These are phyloP conservation scores for Vanessa cardui DNA, from an alignment of 2,888 invertebrate species.

Conservation along the genomic window DNA sequence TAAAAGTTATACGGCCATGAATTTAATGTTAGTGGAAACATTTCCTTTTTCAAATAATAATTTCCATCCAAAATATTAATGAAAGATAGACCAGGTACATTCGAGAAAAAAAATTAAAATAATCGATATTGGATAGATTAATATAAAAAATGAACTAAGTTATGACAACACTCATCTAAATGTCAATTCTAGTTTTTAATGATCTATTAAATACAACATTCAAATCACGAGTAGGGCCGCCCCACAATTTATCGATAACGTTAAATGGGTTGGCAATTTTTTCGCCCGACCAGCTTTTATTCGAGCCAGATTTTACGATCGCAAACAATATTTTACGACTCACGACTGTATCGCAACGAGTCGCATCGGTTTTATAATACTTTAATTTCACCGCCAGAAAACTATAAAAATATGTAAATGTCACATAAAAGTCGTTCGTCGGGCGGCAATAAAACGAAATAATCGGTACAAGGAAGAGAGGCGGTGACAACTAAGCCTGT, in stretches of 20 bases:
- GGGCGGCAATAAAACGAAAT: conserved; percentile 65
- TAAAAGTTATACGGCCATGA: too few relatives aligned
- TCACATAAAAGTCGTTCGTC: conserved; percentile 68
- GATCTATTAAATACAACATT: conserved; percentile 5
- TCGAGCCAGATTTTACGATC: conserved; percentile 71
- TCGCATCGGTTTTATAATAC: conserved; percentile 77
- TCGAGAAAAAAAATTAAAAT: too few relatives aligned
- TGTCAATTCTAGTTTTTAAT: conserved; percentile 7
- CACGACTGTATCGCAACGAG: conserved; percentile 71
- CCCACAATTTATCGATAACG: conserved; percentile 28
- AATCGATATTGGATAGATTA: too few relatives aligned
- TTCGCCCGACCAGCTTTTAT: conserved; percentile 75
- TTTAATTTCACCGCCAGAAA: conserved; percentile 81
- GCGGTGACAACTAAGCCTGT: conserved; percentile 32
- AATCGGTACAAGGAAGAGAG: conserved; percentile 51
- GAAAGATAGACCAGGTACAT: too few relatives aligned
- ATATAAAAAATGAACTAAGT: too few relatives aligned
- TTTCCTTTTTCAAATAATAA: too few relatives aligned
- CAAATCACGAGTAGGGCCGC: conserved; percentile 24
- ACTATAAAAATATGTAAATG: conserved; percentile 81
- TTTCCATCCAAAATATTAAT: too few relatives aligned
- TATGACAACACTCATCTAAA: not conserved
- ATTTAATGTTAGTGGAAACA: too few relatives aligned
- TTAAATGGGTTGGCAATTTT: conserved; percentile 64
- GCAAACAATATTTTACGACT: conserved; percentile 77